Conservation (phyloP, 2,113 vertebrate species). For the Hydrochoerus hydrochaeris region DNA sequence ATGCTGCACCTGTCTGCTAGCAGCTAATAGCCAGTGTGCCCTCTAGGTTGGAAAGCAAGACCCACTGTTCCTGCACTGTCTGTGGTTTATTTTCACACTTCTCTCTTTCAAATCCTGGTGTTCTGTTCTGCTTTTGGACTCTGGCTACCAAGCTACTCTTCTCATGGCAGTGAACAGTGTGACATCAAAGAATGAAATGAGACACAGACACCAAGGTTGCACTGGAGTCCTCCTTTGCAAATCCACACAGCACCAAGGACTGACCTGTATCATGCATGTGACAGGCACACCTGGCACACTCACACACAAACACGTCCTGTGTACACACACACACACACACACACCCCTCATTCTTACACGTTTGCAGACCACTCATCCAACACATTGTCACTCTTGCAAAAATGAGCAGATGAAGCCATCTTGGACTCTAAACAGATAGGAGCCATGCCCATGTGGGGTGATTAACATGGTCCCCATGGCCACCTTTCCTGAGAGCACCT, state of each 20-base stretch:
- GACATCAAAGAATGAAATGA: background rate
- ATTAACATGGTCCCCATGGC: background rate
- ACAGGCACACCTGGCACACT: background rate
- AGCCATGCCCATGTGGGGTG: conserved; percentile 40
- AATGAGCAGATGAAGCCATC: conserved; percentile 79
- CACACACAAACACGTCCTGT: background rate
- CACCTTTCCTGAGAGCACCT: background rate
- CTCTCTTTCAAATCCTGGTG: background rate
- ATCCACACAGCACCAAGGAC: background rate
- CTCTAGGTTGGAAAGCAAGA: background rate
- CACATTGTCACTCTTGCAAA: background rate
- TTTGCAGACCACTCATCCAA: background rate
- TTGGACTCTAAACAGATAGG: conserved; percentile 14
- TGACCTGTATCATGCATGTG: background rate
- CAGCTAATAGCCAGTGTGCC: background rate
- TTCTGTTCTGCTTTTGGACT: background rate
- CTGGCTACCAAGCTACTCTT: background rate
- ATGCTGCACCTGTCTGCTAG: background rate
- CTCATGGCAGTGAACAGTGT: too few relatives aligned
- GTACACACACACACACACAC: background rate
- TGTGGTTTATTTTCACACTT: background rate
- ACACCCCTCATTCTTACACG: background rate
- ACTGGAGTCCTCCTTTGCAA: background rate
- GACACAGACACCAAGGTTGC: background rate
- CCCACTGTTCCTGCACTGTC: background rate